Conservation (phyloP, 2,113 vertebrate genomes). For the Oostethus manadensis region DNA sequence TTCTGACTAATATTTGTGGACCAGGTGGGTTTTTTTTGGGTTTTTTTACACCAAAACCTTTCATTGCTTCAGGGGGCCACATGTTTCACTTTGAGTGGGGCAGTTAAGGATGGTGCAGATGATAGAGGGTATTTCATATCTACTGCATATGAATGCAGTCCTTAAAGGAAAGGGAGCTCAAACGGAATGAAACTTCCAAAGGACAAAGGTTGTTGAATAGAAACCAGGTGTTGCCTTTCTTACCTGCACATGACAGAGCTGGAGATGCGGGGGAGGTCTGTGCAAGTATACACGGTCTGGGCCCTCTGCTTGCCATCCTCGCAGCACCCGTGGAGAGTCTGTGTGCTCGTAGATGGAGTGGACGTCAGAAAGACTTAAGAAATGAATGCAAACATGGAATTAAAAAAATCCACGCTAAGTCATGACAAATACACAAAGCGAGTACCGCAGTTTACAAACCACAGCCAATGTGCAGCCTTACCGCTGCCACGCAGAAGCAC, state of each 20-base stretch:
- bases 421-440: not conserved
- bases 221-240: slow-evolving; percentile 30
- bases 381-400: no score
- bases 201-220: no score
- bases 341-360: slow-evolving; percentile 25
- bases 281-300: slow-evolving; percentile 66
- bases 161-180: no score
- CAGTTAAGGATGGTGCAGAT: not conserved
- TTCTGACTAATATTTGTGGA: slow-evolving; percentile 29
- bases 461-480: slow-evolving; percentile 7
- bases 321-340: slow-evolving; percentile 75
- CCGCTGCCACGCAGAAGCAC: slow-evolving; percentile 37
- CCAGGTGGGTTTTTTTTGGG: slow-evolving; percentile 36
- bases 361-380: not conserved
- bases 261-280: slow-evolving; percentile 55
- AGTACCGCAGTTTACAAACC: not conserved
- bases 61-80: slow-evolving; percentile 31
- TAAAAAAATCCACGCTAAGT: not conserved
- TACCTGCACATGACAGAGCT: slow-evolving; percentile 80
- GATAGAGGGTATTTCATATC: slow-evolving; percentile 37
- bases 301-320: slow-evolving; percentile 71
- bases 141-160: no score
- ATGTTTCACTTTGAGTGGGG: slow-evolving; percentile 16
- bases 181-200: not conserved
- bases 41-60: slow-evolving; percentile 20